Percentiles rank a stretch among this genome's conserved stretches.
Conservation (phyloP, 2,888 invertebrate genomes). For the Hemaris fuciformis region DNA sequence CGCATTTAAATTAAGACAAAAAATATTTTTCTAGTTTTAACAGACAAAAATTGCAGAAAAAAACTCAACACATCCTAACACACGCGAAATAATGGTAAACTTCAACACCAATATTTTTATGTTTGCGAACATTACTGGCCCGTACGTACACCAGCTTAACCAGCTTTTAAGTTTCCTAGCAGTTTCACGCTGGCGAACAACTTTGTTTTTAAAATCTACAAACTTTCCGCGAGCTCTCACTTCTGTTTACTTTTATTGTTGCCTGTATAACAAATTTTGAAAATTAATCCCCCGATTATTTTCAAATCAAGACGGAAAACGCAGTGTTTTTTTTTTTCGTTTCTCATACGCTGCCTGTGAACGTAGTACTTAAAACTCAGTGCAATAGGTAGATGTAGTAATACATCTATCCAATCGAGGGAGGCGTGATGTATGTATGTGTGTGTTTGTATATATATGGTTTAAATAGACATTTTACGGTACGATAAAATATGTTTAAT, state of each 20-base stretch:
- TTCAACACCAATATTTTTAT: background rate
- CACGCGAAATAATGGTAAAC: background rate
- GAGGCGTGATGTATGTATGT: no score
- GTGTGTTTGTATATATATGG: no score
- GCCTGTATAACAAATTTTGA: slow-evolving; percentile 24
- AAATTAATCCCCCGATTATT: background rate
- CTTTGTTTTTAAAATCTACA: slow-evolving; percentile 58
- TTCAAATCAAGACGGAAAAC: background rate
- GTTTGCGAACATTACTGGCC: slow-evolving; percentile 1
- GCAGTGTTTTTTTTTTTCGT: background rate
- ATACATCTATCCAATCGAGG: no score
- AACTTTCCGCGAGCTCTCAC: slow-evolving; percentile 40
- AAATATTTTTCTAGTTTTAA: background rate
- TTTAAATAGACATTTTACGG: no score
- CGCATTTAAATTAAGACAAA: no score
- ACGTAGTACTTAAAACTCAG: no score
- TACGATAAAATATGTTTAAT: no score
- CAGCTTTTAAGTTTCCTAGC: slow-evolving; percentile 53
- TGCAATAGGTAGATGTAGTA: no score
- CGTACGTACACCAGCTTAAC: slow-evolving; percentile 39
- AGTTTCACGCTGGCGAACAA: slow-evolving; percentile 50
- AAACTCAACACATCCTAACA: background rate
- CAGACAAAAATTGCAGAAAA: background rate
- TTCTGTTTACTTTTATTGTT: slow-evolving; percentile 39
- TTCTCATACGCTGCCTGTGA: background rate